Evolutionary conservation across 2,888 invertebrate genomes (phyloP), one percentile per base, ranked within the genome.

Genomic region (Drosophila kambysellisi): DNA sequence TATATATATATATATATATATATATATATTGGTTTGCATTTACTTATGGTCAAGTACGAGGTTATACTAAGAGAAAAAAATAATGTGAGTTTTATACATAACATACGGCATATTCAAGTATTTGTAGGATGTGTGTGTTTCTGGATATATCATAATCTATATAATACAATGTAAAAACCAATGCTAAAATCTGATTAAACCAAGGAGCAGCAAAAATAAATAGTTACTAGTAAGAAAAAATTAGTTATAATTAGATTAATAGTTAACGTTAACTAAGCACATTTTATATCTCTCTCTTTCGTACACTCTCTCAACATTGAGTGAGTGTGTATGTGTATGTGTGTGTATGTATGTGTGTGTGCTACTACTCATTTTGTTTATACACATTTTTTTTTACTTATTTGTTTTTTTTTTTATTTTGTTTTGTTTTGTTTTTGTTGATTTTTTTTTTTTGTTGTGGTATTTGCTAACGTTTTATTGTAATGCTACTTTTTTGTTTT

Each of bases 181-280:
- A 83, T 86, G 75, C 78, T 88, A 83, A 83, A 88, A 71, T 74
- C 76, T 50, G 48, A 74, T 68, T 71, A 66, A 83, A 78, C 73
- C 64, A 75, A 59, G 66, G 68, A 77, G 87, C 81, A 81, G 87
- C 87, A 69, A 86, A 73, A 89, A 83, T 89, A 83, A 89, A 83
- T 87, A 82, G 46, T 68, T 72, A 71, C 78, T 76, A 76, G 62
- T 65, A 69, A 72, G 76, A 76, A 80, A 70, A 80, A 71, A 80
- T 76, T 66, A 60, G 17, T 76, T 62, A 76, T 53, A 78, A 80
- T 72, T 80, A 76, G 51, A 72, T 64, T 80, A 80, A 72, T 78
- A 76, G 66, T 76, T 78, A 76, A 76, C 62, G 83, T 79, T 88
- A 83, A 86, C 89, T 88, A 83, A 77, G 83, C 83, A 88, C 88